Conservation (phyloP, 2,113 vertebrate genomes). For the Gallinago paraguaiae region DNA sequence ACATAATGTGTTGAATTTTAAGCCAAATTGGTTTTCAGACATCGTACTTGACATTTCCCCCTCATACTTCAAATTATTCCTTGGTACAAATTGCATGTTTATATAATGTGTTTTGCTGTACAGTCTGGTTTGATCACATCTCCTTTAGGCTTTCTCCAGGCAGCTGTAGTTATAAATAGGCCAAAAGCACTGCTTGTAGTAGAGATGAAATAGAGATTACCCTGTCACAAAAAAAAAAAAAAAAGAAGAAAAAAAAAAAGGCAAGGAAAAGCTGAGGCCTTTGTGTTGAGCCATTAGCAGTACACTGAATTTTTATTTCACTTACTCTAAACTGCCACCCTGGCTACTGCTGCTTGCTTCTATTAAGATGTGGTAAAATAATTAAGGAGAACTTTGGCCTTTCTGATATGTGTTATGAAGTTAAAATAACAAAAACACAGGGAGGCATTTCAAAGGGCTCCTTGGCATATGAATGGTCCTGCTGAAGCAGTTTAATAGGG, state of each 20-base stretch:
- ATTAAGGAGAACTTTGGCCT: background rate
- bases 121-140: slow-evolving; percentile 42
- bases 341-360: background rate
- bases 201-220: slow-evolving; percentile 29
- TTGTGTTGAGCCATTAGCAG: background rate
- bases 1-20: slow-evolving; percentile 33
- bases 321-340: background rate
- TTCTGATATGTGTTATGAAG: background rate
- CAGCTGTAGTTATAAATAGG: slow-evolving; percentile 48
- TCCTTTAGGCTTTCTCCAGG: slow-evolving; percentile 45
- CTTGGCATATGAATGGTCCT: background rate
- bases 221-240: no score
- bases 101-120: slow-evolving; percentile 36
- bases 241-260: background rate
- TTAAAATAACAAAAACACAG: background rate
- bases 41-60: slow-evolving; percentile 39
- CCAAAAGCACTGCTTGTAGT: slow-evolving; percentile 12
- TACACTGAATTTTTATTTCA: background rate
- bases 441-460: background rate
- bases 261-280: background rate
- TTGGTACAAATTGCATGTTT: slow-evolving; percentile 18
- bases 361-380: background rate
- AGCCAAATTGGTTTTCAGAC: slow-evolving; percentile 16
- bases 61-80: slow-evolving; percentile 27
- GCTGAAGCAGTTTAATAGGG: background rate